Evolutionary conservation across 2,888 invertebrate species (phyloP).

Genomic region (Clivina fossor): DNA sequence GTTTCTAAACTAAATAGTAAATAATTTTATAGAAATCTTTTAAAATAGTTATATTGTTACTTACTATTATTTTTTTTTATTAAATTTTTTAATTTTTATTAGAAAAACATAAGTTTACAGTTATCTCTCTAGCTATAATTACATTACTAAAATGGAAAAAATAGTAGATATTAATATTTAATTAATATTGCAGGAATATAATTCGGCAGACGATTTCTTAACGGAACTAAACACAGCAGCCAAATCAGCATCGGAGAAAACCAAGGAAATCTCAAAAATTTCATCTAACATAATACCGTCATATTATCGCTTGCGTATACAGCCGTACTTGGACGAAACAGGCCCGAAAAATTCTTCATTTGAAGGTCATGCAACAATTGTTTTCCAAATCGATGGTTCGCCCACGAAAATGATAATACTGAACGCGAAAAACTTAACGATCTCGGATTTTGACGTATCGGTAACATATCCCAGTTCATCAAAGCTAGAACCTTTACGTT

Average conservation of each 20-base stretch:
- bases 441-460: slow-evolving; percentile 43
- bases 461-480: slow-evolving; percentile 38
- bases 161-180: background rate
- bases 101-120: too few relatives aligned
- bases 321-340: slow-evolving; percentile 48
- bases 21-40: too few relatives aligned
- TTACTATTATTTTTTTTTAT: background rate
- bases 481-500: slow-evolving; percentile 31
- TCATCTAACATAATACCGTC: slow-evolving; percentile 27
- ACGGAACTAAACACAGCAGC: slow-evolving; percentile 46
- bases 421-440: slow-evolving; percentile 47
- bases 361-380: slow-evolving; percentile 47
- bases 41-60: too few relatives aligned
- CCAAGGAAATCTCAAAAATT: slow-evolving; percentile 15
- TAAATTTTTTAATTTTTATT: background rate
- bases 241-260: background rate
- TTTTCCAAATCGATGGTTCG: slow-evolving; percentile 43
- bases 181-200: slow-evolving; percentile 41
- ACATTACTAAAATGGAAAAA: background rate
- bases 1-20: too few relatives aligned
- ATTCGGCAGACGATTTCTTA: slow-evolving; percentile 46
- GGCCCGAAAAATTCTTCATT: slow-evolving; percentile 48
- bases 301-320: slow-evolving; percentile 47
- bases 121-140: too few relatives aligned
- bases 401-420: slow-evolving; percentile 46